These are phyloP conservation scores for Agrotis segetum DNA, from an alignment of 2,888 invertebrate genomes.

Conservation along the genomic window DNA sequence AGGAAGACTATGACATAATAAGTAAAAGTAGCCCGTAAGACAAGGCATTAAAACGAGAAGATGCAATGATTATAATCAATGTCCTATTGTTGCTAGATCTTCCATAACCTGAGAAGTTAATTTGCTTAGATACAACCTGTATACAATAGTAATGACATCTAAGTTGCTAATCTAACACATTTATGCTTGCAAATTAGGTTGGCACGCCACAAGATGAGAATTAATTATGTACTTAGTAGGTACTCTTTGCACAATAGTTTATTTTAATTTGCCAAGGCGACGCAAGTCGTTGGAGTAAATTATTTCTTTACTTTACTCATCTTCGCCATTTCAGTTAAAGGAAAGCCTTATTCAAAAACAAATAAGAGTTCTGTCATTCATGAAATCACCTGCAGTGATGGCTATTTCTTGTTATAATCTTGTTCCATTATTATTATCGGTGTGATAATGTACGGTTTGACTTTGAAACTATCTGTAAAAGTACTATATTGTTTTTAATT, in stretches of 20 bases:
- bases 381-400: no score
- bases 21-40: no score
- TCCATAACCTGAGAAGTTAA: slow-evolving; percentile 10
- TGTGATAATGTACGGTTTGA: no score
- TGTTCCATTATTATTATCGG: background rate
- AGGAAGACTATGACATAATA: no score
- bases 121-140: slow-evolving; percentile 13
- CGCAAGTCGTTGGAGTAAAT: slow-evolving; percentile 2
- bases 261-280: slow-evolving; percentile 26
- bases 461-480: background rate
- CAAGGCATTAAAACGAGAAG: no score
- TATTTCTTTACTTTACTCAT: background rate
- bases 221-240: slow-evolving; percentile 46
- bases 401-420: background rate
- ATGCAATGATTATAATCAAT: no score
- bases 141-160: slow-evolving; percentile 43
- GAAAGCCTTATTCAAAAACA: background rate
- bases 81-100: background rate
- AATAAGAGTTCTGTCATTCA: background rate
- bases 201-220: slow-evolving; percentile 39
- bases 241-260: slow-evolving; percentile 34
- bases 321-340: background rate
- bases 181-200: slow-evolving; percentile 38
- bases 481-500: background rate
- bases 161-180: slow-evolving; percentile 37